Base-by-base conservation (phyloP, 2,888 invertebrate genomes). In the Drosophila neutralis region DNA sequence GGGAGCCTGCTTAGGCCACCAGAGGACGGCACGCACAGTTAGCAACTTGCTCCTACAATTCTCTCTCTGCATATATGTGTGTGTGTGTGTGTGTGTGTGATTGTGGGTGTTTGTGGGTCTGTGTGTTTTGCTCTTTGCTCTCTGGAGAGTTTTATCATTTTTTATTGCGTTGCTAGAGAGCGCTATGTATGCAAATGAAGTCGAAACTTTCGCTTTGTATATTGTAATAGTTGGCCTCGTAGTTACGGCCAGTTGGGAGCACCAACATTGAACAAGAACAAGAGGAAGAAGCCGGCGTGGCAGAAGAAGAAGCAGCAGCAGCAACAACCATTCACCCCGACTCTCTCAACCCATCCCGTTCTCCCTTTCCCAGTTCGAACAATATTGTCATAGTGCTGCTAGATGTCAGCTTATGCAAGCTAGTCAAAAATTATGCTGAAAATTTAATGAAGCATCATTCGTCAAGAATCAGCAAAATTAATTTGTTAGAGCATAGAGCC, bases 121-220 rank as follows among this genome's bases (percentile, higher is more conserved):
- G 49, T 42, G 13, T 51, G 58, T 58, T 40, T 56, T 53, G 62
- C 45, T 59, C 49, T 52, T 68, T 27, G 35, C 63, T 79, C 78
- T 86, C 88, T 69, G 40, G 87, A 90, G 91, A 89, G 85, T 91
- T 91, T 90, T 91, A 91, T 91, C 91, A 91, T 89, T 91, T 91
- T 90, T 88, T 90, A 90, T 91, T 87, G 85, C 85, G 82, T 82
- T 90, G 78, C 91, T 91, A 87, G 78, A 89, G 91, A 88, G 91
- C 88, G 85, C 91, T 91, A 88, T 91, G 89, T 91, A 91, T 91
- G 91, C 90, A 91, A 91, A 91, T 91, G 90, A 90, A 91, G 89
- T 89, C 83, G 87, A 84, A 83, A 87, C 87, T 85, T 89, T 79
- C 76, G 78, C 87, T 87, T 87, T 87, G 89, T 87, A 76, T 54